Evolutionary conservation across 2,888 invertebrate species (phyloP), one percentile per base, ranked within the genome.

Genomic region (Glaucopsyche alexis): DNA sequence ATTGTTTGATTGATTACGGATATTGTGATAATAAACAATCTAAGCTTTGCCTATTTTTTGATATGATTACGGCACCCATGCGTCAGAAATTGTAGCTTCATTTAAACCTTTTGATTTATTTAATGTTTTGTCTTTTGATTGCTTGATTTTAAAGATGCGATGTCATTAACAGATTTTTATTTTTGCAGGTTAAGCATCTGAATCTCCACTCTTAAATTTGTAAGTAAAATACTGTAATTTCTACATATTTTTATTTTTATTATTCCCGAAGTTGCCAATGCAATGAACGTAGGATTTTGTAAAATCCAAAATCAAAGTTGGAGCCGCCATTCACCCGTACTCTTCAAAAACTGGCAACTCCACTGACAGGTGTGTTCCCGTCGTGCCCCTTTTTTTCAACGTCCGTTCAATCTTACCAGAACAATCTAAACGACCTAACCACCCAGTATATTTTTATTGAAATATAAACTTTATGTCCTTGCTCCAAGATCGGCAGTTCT

Each of bases 351-450:
- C 91, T 91, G 87, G 92, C 90, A 91, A 91, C 90, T 88, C 88
- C 84, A 86, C 87, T 89, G 92, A 91, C 93, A 93, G 92, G 93
- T 92, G 92, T 88, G 91, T 91, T 91, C 91, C 90, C 87, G 88
- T 85, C 90, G 90, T 66, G 66, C 72, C 89, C 91, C 90, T 90
- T 91, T 91, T 92, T 91, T 91, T 91, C 85, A 89, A 91, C 92
- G 93, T 93, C 92, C 92, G 90, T 91, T 90, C 87, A 85, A 84
- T 82, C 81, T 80, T 78, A 80, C 80, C 76, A 78, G 77, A 73
- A 72, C 75, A 74, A 42, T 76, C 76, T 79, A 83, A 85, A 81
- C 77, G 80, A 74, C 81, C 66, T 79, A 85, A 81, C 76, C 77
- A 74, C 77, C 79, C 60, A 9, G 72, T 19, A 67, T 71, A 49